phyloP scores from a whole-genome alignment of 2,888 invertebrate genomes.

The Trachelus stipa region DNA sequence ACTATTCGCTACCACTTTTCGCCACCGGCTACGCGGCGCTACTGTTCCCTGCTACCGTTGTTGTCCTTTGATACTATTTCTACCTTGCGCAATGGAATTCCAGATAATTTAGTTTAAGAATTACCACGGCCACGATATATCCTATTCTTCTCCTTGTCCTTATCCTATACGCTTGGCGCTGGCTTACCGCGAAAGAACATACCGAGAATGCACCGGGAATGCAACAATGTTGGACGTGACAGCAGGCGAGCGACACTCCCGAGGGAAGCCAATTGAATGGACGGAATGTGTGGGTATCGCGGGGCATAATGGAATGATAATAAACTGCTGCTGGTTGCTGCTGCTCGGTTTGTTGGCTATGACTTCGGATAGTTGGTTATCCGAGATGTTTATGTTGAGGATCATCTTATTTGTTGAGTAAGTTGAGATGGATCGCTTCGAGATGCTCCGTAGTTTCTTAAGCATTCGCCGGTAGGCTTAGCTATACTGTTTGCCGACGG shows the following conservation, averaged over 20 bases:
- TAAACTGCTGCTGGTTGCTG: not conserved
- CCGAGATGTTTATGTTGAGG: not conserved
- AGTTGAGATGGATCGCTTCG: not conserved
- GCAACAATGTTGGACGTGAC: conserved; percentile 49
- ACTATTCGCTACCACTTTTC: not conserved
- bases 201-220: conserved; percentile 29
- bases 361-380: not conserved
- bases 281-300: conserved; percentile 7
- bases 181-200: conserved; percentile 16
- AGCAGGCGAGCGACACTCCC: conserved; percentile 34
- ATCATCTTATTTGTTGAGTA: not conserved
- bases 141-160: not conserved
- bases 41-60: not conserved
- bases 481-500: not conserved
- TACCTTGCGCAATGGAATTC: not conserved
- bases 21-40: not conserved
- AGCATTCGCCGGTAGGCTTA: not conserved
- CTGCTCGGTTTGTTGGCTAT: not conserved
- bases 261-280: conserved; percentile 35
- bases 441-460: not conserved
- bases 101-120: not conserved
- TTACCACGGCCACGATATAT: not conserved
- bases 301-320: not conserved
- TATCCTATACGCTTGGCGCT: not conserved
- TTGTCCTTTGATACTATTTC: not conserved